These are phyloP conservation scores for Oligia latruncula DNA, from an alignment of 2,888 invertebrate species.

Conservation along the genomic window DNA sequence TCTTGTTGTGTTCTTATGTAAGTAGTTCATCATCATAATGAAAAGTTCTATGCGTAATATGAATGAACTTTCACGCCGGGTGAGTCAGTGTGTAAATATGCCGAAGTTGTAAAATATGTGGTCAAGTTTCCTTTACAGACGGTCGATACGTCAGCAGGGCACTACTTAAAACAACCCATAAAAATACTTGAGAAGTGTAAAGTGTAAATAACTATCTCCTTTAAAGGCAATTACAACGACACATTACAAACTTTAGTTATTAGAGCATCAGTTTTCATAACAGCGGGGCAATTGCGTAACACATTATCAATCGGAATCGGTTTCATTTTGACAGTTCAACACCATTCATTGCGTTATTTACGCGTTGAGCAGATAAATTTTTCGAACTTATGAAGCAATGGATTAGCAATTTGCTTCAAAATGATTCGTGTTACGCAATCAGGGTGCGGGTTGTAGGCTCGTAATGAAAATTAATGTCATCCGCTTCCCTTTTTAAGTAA, in stretches of 20 bases:
- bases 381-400: no score
- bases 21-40: slow-evolving; percentile 42
- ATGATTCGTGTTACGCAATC: no score
- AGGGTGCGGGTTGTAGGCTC: neutral
- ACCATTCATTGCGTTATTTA: no score
- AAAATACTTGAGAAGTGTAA: slow-evolving; percentile 29
- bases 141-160: slow-evolving; percentile 46
- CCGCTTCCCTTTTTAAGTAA: slow-evolving; percentile 38
- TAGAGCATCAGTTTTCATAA: slow-evolving; percentile 28
- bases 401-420: no score
- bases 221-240: slow-evolving; percentile 19
- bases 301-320: no score
- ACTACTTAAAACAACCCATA: slow-evolving; percentile 48
- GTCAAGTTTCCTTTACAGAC: slow-evolving; percentile 73
- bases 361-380: no score
- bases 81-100: slow-evolving; percentile 85
- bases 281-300: neutral
- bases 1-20: slow-evolving; percentile 16
- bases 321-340: no score
- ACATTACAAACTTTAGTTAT: slow-evolving; percentile 1
- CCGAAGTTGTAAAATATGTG: slow-evolving; percentile 77
- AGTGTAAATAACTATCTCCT: slow-evolving; percentile 23
- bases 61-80: slow-evolving; percentile 79
- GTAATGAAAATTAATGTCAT: slow-evolving; percentile 45
- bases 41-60: slow-evolving; percentile 57